These are phyloP conservation scores for Lepidurus apus DNA, from an alignment of 1,140 invertebrate genomes.

Conservation along the genomic window DNA sequence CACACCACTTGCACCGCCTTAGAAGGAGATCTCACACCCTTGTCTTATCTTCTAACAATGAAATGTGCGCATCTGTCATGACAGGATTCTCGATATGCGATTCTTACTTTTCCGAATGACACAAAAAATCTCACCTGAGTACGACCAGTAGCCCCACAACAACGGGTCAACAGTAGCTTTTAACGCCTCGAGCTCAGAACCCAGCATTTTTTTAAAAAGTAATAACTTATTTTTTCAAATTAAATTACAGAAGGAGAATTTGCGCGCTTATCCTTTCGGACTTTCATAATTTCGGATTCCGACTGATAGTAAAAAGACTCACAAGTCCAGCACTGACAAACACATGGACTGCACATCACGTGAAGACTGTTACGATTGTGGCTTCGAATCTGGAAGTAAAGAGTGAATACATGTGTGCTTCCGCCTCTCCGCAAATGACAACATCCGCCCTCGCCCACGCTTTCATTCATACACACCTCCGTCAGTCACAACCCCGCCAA, in stretches of 20 bases:
- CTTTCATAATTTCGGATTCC: neutral
- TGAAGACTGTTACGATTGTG: neutral
- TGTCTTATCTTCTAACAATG: neutral
- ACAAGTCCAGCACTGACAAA: neutral
- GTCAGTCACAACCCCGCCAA: neutral
- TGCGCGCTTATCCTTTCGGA: neutral
- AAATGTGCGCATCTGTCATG: too few species aligned
- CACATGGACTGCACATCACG: neutral
- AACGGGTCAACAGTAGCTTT: slow-evolving; percentile 27
- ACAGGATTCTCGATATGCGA: too few species aligned
- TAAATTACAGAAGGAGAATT: neutral
- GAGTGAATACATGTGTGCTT: neutral
- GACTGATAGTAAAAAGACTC: neutral
- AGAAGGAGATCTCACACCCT: neutral
- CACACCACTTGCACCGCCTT: too few species aligned
- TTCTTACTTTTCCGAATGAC: too few species aligned
- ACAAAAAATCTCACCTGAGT: neutral
- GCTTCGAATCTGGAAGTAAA: neutral
- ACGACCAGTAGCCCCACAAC: slow-evolving; percentile 29
- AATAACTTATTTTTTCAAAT: neutral
- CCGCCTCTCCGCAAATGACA: slow-evolving; percentile 3
- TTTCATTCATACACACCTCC: slow-evolving; percentile 2
- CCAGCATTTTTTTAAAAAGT: neutral
- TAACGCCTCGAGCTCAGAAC: neutral
- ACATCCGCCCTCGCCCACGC: slow-evolving; percentile 12